Evolutionary conservation across 2,888 invertebrate genomes (phyloP).

Genomic region (Tachina lurida): DNA sequence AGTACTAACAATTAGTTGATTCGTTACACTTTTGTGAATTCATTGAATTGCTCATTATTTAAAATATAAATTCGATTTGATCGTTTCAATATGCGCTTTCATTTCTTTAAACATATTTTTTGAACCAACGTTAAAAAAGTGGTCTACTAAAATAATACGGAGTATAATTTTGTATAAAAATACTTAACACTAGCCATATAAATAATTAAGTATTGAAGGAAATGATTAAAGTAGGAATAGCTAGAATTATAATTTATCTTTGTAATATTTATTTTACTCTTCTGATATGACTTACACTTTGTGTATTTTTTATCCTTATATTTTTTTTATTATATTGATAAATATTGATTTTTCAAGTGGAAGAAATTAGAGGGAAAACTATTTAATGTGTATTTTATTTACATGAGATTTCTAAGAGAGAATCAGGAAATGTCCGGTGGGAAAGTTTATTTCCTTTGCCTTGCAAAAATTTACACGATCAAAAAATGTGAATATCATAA

Average conservation of each 20-base stretch:
- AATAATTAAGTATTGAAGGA: background rate
- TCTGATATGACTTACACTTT: slow-evolving; percentile 27
- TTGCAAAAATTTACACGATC: no score
- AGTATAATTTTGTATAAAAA: slow-evolving; percentile 7
- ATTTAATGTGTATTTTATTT: background rate
- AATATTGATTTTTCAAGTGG: background rate
- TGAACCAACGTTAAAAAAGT: slow-evolving; percentile 24
- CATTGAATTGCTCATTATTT: slow-evolving; percentile 67
- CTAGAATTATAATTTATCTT: background rate
- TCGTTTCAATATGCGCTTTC: slow-evolving; percentile 73
- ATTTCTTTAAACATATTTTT: background rate
- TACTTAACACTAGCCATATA: background rate
- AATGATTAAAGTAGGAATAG: slow-evolving; percentile 9
- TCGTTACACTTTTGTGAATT: slow-evolving; percentile 17
- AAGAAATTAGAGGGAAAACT: background rate
- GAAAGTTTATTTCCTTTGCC: background rate
- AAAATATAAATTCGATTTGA: slow-evolving; percentile 81
- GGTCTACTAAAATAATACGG: background rate
- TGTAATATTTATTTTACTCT: background rate
- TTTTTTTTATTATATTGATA: background rate
- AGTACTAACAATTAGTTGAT: slow-evolving; percentile 29
- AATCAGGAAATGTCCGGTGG: background rate
- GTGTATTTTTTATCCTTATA: background rate
- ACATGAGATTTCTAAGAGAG: background rate
- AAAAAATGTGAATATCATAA: no score